phyloP scores from a whole-genome alignment of 2,113 vertebrate species.

The Cygnus atratus region DNA sequence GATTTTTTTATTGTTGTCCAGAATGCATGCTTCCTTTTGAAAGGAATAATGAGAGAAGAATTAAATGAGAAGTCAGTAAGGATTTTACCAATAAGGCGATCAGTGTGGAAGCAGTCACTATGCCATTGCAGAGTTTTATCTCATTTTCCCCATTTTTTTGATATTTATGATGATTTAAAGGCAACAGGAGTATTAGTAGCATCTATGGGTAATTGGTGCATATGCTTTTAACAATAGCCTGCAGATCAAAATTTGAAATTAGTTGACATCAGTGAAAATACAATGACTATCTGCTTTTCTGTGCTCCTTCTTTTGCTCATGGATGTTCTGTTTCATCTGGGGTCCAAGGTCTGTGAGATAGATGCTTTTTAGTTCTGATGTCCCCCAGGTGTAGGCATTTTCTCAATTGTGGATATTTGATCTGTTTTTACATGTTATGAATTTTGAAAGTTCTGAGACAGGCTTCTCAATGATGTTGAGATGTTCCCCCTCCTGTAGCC shows the following conservation, averaged over 20 bases:
- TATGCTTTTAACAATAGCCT: background rate
- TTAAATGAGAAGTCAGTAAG: conserved; percentile 59
- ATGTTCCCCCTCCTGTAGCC: background rate
- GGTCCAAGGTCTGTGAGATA: fast-evolving
- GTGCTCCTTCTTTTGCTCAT: background rate
- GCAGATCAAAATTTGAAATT: background rate
- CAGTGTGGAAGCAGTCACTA: background rate
- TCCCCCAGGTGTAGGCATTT: background rate
- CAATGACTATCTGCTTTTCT: background rate
- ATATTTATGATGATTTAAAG: background rate
- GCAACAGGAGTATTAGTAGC: background rate
- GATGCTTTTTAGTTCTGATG: background rate
- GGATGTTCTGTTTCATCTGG: background rate
- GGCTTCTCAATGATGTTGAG: background rate
- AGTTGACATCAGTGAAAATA: background rate
- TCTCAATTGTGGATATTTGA: background rate
- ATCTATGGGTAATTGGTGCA: background rate
- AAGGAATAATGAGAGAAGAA: conserved; percentile 58
- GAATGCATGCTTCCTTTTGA: conserved; percentile 61
- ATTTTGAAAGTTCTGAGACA: background rate
- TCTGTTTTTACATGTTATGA: background rate
- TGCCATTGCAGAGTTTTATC: background rate
- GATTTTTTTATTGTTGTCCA: conserved; percentile 72
- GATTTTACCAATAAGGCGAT: background rate
- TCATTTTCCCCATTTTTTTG: conserved; percentile 11